These are phyloP conservation scores for Sandelia bainsii DNA, from an alignment of 2,797 vertebrate genomes.

Conservation along the genomic window DNA sequence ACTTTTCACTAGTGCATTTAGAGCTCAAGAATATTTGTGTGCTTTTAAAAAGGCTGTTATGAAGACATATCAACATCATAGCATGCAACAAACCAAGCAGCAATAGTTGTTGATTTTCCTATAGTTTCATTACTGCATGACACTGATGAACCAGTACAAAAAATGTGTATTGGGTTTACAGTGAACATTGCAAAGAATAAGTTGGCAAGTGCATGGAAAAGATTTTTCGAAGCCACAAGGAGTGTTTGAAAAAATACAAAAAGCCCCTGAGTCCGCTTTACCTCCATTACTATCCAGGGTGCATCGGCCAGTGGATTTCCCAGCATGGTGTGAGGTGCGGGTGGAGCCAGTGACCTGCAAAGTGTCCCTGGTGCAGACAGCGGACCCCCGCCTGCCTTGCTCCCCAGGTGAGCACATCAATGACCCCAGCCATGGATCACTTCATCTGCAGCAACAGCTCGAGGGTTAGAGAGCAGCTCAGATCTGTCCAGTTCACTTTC, in stretches of 20 bases:
- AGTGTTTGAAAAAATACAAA: background rate
- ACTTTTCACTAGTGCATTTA: background rate
- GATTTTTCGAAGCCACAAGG: background rate
- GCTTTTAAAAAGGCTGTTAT: background rate
- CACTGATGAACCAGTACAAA: background rate
- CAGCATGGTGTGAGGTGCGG: constrained; percentile 89
- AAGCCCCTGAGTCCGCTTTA: background rate
- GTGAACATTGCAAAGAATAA: background rate
- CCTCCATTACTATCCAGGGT: constrained; percentile 78
- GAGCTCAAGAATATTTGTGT: background rate
- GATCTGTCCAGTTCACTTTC: constrained; percentile 9
- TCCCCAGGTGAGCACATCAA: constrained; percentile 70
- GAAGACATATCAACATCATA: background rate
- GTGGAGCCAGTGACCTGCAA: constrained; percentile 90
- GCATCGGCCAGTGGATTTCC: constrained; percentile 93
- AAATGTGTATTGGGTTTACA: background rate
- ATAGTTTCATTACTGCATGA: background rate
- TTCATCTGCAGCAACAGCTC: constrained; percentile 78
- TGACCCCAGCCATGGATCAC: constrained; percentile 84
- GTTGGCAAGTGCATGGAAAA: background rate
- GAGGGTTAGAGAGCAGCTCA: constrained; percentile 61
- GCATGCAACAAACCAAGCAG: background rate
- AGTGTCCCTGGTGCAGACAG: constrained; percentile 90
- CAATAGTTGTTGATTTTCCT: background rate
- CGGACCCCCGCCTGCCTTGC: constrained; percentile 89